Conservation (phyloP, 2,797 vertebrate genomes). For the Podarcis siculus region DNA sequence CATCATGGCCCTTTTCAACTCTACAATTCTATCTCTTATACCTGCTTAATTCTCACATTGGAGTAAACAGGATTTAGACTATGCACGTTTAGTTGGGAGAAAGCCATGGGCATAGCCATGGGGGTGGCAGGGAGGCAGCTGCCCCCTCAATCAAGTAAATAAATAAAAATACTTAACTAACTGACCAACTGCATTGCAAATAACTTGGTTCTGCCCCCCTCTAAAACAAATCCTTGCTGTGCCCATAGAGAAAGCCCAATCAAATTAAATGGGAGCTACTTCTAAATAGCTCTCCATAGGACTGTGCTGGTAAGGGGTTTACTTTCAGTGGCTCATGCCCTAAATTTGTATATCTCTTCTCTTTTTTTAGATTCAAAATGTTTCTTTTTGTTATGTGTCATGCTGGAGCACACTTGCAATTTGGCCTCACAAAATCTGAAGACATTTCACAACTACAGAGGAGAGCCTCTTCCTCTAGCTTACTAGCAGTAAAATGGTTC, state of each 20-base stretch:
- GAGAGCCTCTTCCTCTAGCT: constrained; percentile 1
- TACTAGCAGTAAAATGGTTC: constrained; percentile 21
- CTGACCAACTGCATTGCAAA: too few species aligned
- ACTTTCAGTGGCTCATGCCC: neutral
- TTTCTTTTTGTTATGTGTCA: constrained; percentile 38
- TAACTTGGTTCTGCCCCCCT: too few species aligned
- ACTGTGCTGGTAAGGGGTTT: neutral
- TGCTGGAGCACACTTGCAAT: constrained; percentile 21
- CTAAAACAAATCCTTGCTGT: neutral
- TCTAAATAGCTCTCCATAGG: neutral
- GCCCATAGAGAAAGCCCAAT: too few species aligned
- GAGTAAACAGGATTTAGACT: too few species aligned
- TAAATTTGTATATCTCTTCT: neutral
- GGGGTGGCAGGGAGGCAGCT: too few species aligned
- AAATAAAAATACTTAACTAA: too few species aligned
- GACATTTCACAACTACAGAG: neutral
- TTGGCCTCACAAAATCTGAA: constrained; percentile 26
- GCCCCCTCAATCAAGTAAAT: too few species aligned
- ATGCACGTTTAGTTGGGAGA: too few species aligned
- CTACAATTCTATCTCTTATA: too few species aligned
- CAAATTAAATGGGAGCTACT: neutral
- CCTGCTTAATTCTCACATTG: too few species aligned
- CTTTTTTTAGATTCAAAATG: constrained; percentile 28
- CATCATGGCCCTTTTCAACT: too few species aligned
- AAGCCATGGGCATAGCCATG: too few species aligned